phyloP scores from a whole-genome alignment of 2,888 invertebrate genomes.

The Seira ritae region DNA sequence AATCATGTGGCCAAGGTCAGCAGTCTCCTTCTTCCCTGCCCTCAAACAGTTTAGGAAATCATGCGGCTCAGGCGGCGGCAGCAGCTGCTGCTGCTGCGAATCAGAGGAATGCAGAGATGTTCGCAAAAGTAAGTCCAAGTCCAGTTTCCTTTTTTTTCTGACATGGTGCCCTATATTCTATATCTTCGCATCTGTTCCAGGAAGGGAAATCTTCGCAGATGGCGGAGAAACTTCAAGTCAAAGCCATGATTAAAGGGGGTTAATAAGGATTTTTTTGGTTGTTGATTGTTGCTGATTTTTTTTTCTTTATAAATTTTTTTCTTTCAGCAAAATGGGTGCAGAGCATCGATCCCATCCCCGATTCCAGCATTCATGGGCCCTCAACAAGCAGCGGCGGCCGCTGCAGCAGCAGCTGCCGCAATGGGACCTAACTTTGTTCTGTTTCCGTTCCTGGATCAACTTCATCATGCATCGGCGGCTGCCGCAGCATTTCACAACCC shows the following conservation, averaged over 20 bases:
- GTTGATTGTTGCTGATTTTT: constrained; percentile 27
- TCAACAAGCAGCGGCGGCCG: constrained; percentile 66
- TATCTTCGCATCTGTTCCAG: not conserved
- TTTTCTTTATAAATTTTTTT: constrained; percentile 26
- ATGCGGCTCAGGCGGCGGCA: constrained; percentile 26
- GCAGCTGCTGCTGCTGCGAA: constrained; percentile 51
- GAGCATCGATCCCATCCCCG: constrained; percentile 70
- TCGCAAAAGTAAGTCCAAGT: constrained; percentile 46
- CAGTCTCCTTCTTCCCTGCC: constrained; percentile 41
- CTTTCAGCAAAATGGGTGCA: constrained; percentile 68
- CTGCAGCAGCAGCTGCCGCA: constrained; percentile 68
- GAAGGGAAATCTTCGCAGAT: constrained; percentile 20
- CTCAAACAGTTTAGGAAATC: not conserved
- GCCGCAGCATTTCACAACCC: constrained; percentile 69
- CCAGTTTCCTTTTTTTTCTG: not conserved
- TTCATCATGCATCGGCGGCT: constrained; percentile 70
- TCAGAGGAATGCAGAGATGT: constrained; percentile 51
- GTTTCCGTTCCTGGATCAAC: constrained; percentile 73
- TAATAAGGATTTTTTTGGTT: not conserved
- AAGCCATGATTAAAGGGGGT: constrained; percentile 21
- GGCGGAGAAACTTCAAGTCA: constrained; percentile 1
- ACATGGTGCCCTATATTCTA: constrained; percentile 28
- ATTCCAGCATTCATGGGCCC: constrained; percentile 70
- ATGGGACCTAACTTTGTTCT: constrained; percentile 73
- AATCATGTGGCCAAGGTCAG: constrained; percentile 42